Percentiles rank a stretch among this genome's conserved stretches.
Conservation (phyloP, 2,113 vertebrate genomes). For the Zosterops borbonicus region DNA sequence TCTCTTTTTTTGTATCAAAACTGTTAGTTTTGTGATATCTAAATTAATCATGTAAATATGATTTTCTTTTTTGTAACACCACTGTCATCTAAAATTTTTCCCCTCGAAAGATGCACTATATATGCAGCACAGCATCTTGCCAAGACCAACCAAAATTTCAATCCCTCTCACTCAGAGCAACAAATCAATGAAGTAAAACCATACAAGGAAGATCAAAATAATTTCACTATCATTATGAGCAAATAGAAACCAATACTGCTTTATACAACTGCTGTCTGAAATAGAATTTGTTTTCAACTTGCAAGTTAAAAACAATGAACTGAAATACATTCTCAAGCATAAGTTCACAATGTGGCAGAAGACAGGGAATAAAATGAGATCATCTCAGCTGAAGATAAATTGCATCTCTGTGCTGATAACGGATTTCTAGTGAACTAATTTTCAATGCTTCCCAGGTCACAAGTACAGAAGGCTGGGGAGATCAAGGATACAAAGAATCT, state of each 20-base stretch:
- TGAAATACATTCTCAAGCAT: neutral
- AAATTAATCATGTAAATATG: neutral
- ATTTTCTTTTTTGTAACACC: neutral
- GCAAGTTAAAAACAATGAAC: neutral
- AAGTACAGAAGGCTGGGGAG: neutral
- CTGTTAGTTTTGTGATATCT: neutral
- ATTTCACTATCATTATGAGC: neutral
- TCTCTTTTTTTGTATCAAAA: neutral
- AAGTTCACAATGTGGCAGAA: neutral
- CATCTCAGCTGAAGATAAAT: neutral
- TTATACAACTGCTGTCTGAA: neutral
- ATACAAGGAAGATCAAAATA: neutral
- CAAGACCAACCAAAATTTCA: neutral
- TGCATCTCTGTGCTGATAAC: neutral
- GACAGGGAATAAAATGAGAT: neutral
- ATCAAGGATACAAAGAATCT: neutral
- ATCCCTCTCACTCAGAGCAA: neutral
- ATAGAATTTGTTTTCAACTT: neutral
- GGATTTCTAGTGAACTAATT: neutral
- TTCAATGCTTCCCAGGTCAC: neutral
- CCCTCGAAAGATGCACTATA: neutral
- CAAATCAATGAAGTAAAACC: neutral
- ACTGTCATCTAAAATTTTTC: neutral
- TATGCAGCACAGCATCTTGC: neutral
- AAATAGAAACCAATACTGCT: neutral